A percentile compares a stretch with the other conserved stretches of the same genome.
Conservation (phyloP, 1,140 invertebrate genomes). For the Adoxophyes honmai region DNA sequence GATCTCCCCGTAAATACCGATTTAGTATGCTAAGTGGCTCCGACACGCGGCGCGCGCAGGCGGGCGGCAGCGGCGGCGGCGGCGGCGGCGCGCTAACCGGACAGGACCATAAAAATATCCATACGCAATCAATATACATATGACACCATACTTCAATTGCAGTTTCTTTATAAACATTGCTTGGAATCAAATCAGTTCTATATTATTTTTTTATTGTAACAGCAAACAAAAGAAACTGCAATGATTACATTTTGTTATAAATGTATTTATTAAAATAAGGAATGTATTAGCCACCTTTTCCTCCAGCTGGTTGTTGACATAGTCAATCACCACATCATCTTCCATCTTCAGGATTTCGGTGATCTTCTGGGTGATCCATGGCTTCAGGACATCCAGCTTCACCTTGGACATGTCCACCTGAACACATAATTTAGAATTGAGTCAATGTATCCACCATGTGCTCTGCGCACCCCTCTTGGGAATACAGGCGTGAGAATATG, state of each 20-base stretch:
- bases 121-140: constrained; percentile 77
- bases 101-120: constrained; percentile 77
- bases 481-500: too few relatives aligned
- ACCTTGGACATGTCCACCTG: constrained; percentile 99
- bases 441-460: background rate
- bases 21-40: constrained; percentile 69
- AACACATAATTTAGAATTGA: constrained; percentile 7
- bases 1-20: constrained; percentile 76
- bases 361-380: constrained; percentile 98
- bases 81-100: constrained; percentile 72
- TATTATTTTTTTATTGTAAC: background rate
- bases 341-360: constrained; percentile 97
- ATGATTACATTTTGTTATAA: constrained; percentile 67
- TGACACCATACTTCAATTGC: constrained; percentile 68
- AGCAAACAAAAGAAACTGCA: constrained; percentile 62
- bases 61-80: constrained; percentile 57
- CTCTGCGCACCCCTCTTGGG: too few relatives aligned
- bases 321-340: constrained; percentile 99
- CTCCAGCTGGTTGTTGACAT: constrained; percentile 99
- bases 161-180: constrained; percentile 55
- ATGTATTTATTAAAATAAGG: constrained; percentile 29
- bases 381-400: constrained; percentile 97
- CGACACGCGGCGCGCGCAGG: constrained; percentile 57
- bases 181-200: background rate
- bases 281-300: constrained; percentile 83